Evolutionary conservation across 2,113 vertebrate genomes (phyloP).

Genomic region (Dolichotis patagonum): DNA sequence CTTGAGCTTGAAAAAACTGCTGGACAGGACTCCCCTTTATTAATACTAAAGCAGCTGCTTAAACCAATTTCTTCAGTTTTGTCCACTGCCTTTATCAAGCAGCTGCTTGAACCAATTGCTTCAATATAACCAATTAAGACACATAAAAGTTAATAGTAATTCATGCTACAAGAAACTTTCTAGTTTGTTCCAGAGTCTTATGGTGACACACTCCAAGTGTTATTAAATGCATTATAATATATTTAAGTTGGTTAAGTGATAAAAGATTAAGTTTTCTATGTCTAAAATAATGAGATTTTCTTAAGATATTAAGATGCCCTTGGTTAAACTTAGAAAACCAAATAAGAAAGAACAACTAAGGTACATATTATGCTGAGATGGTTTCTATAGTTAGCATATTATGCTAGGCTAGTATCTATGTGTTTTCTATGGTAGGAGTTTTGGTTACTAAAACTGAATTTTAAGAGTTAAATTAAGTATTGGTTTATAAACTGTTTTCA

Average conservation of each 20-base stretch:
- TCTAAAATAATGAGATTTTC: not conserved
- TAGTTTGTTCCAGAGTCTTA: not conserved
- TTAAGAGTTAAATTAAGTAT: not conserved
- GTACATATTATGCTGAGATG: not conserved
- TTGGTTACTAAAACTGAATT: not conserved
- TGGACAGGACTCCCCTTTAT: not conserved
- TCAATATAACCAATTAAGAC: too few relatives aligned
- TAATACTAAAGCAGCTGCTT: not conserved
- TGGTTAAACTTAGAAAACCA: not conserved
- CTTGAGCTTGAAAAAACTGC: not conserved
- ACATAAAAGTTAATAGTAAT: too few relatives aligned
- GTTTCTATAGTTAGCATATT: not conserved
- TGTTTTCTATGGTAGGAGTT: not conserved
- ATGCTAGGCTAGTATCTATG: not conserved
- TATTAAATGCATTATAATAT: not conserved
- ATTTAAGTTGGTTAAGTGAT: not conserved
- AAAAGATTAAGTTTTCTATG: not conserved
- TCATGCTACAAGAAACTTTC: not conserved
- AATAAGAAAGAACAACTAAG: not conserved
- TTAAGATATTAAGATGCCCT: not conserved
- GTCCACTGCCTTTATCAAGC: not conserved
- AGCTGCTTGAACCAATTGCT: too few relatives aligned
- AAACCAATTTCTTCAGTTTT: not conserved
- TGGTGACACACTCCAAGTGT: not conserved
- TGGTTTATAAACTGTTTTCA: not conserved